Conservation (phyloP, 2,888 invertebrate species). For the Melitaea athalia region DNA sequence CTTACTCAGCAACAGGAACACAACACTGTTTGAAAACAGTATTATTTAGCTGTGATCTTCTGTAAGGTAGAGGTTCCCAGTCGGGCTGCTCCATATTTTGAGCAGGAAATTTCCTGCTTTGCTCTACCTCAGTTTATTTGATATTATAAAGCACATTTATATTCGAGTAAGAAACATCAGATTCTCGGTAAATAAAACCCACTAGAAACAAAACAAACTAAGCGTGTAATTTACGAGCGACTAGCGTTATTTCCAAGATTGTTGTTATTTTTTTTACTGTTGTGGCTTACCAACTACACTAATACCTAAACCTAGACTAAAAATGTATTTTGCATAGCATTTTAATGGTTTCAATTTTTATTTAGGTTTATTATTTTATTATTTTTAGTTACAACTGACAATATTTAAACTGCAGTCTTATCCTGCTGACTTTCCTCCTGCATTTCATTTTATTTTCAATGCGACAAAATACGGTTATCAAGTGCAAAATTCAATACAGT, state of each 20-base stretch:
- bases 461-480: too few species aligned
- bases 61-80: too few species aligned
- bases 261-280: neutral
- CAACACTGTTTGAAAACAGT: too few species aligned
- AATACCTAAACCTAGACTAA: neutral
- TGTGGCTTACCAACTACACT: neutral
- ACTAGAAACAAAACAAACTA: slow-evolving; percentile 19
- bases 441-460: too few species aligned
- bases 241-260: slow-evolving; percentile 7
- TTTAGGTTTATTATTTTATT: too few species aligned
- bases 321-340: neutral
- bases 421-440: too few species aligned
- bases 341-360: neutral
- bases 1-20: too few species aligned
- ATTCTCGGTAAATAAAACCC: slow-evolving; percentile 27
- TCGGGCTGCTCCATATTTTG: too few species aligned
- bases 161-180: slow-evolving; percentile 28
- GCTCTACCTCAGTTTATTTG: neutral
- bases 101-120: too few species aligned
- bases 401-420: too few species aligned
- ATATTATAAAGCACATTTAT: slow-evolving; percentile 19
- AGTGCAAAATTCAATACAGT: too few species aligned
- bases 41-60: neutral
- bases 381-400: too few species aligned
- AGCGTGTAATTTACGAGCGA: slow-evolving; percentile 11